Percentiles rank a stretch among this genome's conserved stretches.
Conservation (phyloP, 2,888 invertebrate species). For the Cephus rjabovi region DNA sequence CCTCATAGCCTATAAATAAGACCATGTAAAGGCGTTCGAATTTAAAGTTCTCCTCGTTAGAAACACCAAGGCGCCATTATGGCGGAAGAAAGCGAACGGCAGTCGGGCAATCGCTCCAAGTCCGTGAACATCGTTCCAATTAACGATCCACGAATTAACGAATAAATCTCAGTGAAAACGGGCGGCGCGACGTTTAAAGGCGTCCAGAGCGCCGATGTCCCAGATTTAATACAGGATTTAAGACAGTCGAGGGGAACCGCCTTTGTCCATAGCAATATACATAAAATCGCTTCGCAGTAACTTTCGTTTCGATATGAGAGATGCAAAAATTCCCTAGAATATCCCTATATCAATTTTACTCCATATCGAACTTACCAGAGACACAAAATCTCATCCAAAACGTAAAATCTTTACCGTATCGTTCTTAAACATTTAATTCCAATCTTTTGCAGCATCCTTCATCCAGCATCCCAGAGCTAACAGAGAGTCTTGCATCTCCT, state of each 20-base stretch:
- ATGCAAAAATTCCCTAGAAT: neutral
- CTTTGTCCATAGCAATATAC: neutral
- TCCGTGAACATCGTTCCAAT: slow-evolving; percentile 44
- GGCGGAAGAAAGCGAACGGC: slow-evolving; percentile 34
- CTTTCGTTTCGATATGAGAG: neutral
- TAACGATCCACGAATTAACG: slow-evolving; percentile 41
- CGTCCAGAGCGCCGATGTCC: neutral
- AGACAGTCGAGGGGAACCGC: neutral
- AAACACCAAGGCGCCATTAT: neutral
- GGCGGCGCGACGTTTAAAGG: slow-evolving; percentile 2
- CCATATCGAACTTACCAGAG: neutral
- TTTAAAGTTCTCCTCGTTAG: neutral
- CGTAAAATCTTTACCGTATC: neutral
- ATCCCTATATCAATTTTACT: neutral
- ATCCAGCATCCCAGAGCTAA: slow-evolving; percentile 29
- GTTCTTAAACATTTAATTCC: neutral
- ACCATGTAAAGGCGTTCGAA: neutral
- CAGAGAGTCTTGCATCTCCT: slow-evolving; percentile 20
- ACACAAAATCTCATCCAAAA: neutral
- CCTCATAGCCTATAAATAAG: neutral
- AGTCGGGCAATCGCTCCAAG: slow-evolving; percentile 11
- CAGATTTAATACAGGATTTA: neutral
- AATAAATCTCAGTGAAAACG: slow-evolving; percentile 45
- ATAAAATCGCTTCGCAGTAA: neutral
- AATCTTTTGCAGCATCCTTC: slow-evolving; percentile 6